Evolutionary conservation across 2,797 vertebrate genomes (phyloP).

Genomic region (Sebastes ruberrimus): DNA sequence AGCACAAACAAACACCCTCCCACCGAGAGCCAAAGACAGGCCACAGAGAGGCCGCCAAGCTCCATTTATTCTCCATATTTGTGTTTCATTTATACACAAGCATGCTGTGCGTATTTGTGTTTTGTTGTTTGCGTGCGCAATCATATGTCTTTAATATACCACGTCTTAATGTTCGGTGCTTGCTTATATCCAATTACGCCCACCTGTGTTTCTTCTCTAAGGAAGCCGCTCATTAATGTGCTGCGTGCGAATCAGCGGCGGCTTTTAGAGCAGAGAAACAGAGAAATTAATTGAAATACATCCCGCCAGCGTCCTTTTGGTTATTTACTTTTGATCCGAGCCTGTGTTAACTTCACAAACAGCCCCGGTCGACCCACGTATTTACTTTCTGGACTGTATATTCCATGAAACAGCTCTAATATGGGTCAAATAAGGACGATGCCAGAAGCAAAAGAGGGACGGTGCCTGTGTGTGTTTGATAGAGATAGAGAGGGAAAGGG

Average conservation of each 20-base stretch:
- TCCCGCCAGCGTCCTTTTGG: background rate
- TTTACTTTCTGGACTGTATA: slow-evolving; percentile 39
- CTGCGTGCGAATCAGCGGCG: background rate
- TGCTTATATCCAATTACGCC: slow-evolving; percentile 14
- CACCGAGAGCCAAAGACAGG: slow-evolving; percentile 5
- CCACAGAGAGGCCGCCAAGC: background rate
- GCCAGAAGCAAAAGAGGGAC: background rate
- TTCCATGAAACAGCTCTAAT: slow-evolving; percentile 19
- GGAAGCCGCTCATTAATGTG: slow-evolving; percentile 11
- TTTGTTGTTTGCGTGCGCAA: background rate
- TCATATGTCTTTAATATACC: slow-evolving; percentile 2
- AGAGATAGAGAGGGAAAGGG: background rate
- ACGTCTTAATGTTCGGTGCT: background rate
- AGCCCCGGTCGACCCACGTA: background rate
- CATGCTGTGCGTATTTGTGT: background rate
- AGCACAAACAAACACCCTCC: slow-evolving; percentile 50
- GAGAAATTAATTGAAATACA: slow-evolving; percentile 14
- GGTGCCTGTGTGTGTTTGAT: slow-evolving; percentile 11
- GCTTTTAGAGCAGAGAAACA: slow-evolving; percentile 4
- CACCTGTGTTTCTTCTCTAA: background rate
- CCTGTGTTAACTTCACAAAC: slow-evolving; percentile 54
- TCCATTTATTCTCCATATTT: slow-evolving; percentile 1
- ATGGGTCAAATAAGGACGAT: slow-evolving; percentile 24
- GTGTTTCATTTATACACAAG: slow-evolving; percentile 11
- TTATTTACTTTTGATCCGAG: slow-evolving; percentile 20